Percentiles rank a stretch among this genome's conserved stretches.
These are phyloP conservation scores for Epinotia ramella DNA, from an alignment of 2,888 invertebrate genomes.

Conservation along the genomic window DNA sequence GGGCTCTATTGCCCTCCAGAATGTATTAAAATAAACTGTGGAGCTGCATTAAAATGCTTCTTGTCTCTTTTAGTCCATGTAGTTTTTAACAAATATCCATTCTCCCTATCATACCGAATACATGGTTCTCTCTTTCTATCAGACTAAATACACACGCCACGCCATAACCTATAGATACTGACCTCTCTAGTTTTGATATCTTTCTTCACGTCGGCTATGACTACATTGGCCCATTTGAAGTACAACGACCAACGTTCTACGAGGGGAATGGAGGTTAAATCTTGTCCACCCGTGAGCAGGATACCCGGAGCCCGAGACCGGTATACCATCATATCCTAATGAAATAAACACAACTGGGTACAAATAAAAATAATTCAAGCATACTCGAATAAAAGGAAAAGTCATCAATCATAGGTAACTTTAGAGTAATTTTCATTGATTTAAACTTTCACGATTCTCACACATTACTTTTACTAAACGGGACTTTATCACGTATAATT, in stretches of 20 bases:
- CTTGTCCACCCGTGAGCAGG: constrained; percentile 42
- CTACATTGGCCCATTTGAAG: constrained; percentile 63
- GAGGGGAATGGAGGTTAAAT: constrained; percentile 51
- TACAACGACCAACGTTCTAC: constrained; percentile 69
- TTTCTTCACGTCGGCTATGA: constrained; percentile 50
- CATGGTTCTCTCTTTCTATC: neutral
- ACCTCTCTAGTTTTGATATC: constrained; percentile 61
- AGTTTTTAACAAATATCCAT: neutral
- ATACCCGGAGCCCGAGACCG: constrained; percentile 37
- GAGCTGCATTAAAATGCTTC: too few species aligned
- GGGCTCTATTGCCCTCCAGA: too few species aligned
- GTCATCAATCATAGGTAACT: neutral
- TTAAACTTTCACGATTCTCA: too few species aligned
- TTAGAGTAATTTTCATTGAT: neutral
- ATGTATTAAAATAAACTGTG: too few species aligned
- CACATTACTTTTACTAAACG: too few species aligned
- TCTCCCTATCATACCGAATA: neutral
- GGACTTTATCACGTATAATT: too few species aligned
- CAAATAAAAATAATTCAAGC: neutral
- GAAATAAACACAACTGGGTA: neutral
- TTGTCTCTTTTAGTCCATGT: too few species aligned
- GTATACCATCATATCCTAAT: constrained; percentile 19
- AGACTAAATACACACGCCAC: neutral
- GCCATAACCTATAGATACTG: constrained; percentile 23
- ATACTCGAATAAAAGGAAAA: neutral